Evolutionary conservation across 2,888 invertebrate species (phyloP).

Genomic region (Polydrusus tereticollis): DNA sequence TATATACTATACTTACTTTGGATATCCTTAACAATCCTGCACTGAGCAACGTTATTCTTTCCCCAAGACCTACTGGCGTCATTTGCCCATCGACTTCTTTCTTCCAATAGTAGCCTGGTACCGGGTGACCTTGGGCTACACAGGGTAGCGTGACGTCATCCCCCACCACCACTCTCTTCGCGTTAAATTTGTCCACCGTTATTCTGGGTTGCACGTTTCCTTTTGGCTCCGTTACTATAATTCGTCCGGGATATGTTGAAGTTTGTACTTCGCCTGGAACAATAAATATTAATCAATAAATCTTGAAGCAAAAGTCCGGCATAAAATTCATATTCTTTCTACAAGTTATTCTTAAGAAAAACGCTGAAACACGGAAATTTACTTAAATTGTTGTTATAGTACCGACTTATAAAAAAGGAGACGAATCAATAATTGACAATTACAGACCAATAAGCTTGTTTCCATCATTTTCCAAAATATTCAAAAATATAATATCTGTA

Average conservation of each 20-base stretch:
- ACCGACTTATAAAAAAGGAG: too few species aligned
- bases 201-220: slow-evolving; percentile 82
- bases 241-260: slow-evolving; percentile 74
- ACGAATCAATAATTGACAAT: too few species aligned
- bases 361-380: too few species aligned
- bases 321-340: too few species aligned
- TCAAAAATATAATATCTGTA: too few species aligned
- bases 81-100: slow-evolving; percentile 79
- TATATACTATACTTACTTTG: slow-evolving; percentile 68
- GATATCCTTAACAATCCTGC: slow-evolving; percentile 78
- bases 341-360: too few species aligned
- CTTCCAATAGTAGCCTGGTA: slow-evolving; percentile 86
- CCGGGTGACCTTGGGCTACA: slow-evolving; percentile 85
- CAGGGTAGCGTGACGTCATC: slow-evolving; percentile 83
- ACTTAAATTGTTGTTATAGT: too few species aligned
- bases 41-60: slow-evolving; percentile 72
- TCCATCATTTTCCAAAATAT: too few species aligned
- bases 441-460: too few species aligned
- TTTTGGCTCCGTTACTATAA: slow-evolving; percentile 82
- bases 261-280: slow-evolving; percentile 71
- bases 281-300: neutral
- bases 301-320: too few species aligned
- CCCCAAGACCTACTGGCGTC: slow-evolving; percentile 77
- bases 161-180: slow-evolving; percentile 77
- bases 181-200: slow-evolving; percentile 78